Base-by-base conservation (phyloP, 1,140 invertebrate species). In the Calosoma granatense region DNA sequence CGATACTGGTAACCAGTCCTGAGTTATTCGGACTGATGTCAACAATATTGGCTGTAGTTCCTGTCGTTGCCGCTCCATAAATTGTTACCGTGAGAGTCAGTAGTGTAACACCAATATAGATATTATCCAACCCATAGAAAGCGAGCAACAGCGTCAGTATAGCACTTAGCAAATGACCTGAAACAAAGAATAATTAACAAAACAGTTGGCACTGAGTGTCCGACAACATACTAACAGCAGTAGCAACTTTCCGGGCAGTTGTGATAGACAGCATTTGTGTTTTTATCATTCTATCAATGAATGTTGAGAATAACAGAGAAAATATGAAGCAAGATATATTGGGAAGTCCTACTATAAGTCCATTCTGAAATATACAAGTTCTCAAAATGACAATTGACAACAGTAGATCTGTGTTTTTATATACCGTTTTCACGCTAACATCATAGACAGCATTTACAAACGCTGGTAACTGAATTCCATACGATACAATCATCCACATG, bases 391-490 rank as follows among this genome's bases (percentile, higher is more conserved):
- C 14, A 2, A 39, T 23, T n/a, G n/a, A 55, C 30, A 41, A 12
- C 12, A 15, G 30, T 12, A 14, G 11, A 20, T 22, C 1, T n/a
- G n/a, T n/a, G n/a, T 2, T n/a, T n/a, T n/a, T 36, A 55, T 63
- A 60, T 68, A 83, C 81, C 60, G 73, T 64, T 66, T 77, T 67
- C 21, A 83, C 74, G 61, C 81, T 71, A 59, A 80, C 80, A 59
- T 78, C 70, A 1, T 85, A 69, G 20, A 82, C 74, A 64, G 76
- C 72, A 23, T 76, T 74, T 65, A 85, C 74, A 66, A 81, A 85
- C 9, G 76, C 77, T 0, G 83, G 83, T 4, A 85, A 67, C 57
- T 79, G 75, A 20, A 79, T 81, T 9, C 84, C 67, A 61, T 84
- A 73, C 15, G 79, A 84, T 60, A 83, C 82, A 11, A 41, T 47